These are phyloP conservation scores for Troides aeacus DNA, from an alignment of 2,888 invertebrate species.

Conservation along the genomic window DNA sequence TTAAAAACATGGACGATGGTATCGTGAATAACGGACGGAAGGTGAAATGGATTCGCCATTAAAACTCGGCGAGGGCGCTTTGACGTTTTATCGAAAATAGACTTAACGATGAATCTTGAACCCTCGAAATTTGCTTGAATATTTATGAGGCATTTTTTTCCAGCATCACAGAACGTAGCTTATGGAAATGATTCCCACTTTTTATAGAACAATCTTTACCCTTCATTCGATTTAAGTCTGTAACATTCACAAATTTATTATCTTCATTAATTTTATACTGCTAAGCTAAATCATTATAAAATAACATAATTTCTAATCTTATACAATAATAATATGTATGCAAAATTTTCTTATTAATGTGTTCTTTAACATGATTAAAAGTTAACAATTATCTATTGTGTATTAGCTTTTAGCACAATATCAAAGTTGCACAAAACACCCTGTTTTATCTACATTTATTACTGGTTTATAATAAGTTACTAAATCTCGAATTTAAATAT, in stretches of 20 bases:
- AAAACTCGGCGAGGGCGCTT: conserved; percentile 46
- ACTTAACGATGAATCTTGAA: conserved; percentile 66
- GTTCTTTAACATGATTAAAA: too few relatives aligned
- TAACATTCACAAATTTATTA: background rate
- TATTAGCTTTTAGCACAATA: too few relatives aligned
- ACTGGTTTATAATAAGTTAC: background rate
- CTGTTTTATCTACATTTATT: too few relatives aligned
- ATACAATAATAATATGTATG: too few relatives aligned
- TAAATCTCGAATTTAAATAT: conserved; percentile 12
- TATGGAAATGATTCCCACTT: conserved; percentile 25
- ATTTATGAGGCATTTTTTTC: conserved; percentile 62
- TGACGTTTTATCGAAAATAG: conserved; percentile 62
- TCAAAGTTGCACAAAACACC: too few relatives aligned
- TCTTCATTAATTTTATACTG: background rate
- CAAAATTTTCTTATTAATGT: too few relatives aligned
- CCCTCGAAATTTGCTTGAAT: conserved; percentile 64
- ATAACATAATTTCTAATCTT: too few relatives aligned
- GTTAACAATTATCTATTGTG: too few relatives aligned
- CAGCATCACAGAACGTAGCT: conserved; percentile 48
- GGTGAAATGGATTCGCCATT: conserved; percentile 50
- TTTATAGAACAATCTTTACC: conserved; percentile 12
- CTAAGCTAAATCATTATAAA: too few relatives aligned
- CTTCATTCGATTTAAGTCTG: conserved; percentile 17
- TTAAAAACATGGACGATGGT: conserved; percentile 42
- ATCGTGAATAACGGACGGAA: conserved; percentile 17